Conservation (phyloP, 2,113 vertebrate species). For the Hemiprocne comata region DNA sequence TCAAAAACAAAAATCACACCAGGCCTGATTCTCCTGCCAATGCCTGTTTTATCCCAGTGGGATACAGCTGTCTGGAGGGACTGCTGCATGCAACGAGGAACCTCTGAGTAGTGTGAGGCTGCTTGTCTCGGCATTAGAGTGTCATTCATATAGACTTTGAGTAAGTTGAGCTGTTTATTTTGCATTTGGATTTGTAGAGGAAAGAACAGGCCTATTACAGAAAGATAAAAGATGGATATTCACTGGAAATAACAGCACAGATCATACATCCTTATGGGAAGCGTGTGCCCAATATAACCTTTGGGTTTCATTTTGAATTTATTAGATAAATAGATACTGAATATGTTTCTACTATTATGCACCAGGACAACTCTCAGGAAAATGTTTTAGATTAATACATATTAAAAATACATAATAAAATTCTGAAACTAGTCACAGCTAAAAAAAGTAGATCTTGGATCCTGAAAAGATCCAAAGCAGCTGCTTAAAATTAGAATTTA, state of each 20-base stretch:
- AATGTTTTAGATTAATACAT: constrained; percentile 23
- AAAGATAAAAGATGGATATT: background rate
- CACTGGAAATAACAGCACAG: background rate
- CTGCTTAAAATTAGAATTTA: background rate
- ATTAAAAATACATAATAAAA: constrained; percentile 56
- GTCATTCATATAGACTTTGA: background rate
- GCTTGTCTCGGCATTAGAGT: background rate
- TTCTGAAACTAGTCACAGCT: constrained; percentile 16
- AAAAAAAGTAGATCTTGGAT: constrained; percentile 6
- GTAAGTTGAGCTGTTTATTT: constrained; percentile 4
- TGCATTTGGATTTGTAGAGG: background rate
- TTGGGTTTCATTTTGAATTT: background rate
- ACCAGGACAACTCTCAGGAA: background rate
- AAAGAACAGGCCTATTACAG: background rate
- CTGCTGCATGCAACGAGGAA: accelerated
- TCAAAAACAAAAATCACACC: background rate
- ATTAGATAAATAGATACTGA: background rate
- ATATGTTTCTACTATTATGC: background rate
- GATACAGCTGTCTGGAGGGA: background rate
- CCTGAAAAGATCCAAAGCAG: background rate
- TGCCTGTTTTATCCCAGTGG: background rate
- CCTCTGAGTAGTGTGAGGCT: background rate
- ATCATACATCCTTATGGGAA: background rate
- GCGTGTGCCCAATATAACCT: background rate
- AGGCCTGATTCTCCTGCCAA: background rate